A percentile compares a stretch with the other conserved stretches of the same genome.
phyloP scores from a whole-genome alignment of 64 coral and sea anemone species.

The Catalaphyllia jardinei region DNA sequence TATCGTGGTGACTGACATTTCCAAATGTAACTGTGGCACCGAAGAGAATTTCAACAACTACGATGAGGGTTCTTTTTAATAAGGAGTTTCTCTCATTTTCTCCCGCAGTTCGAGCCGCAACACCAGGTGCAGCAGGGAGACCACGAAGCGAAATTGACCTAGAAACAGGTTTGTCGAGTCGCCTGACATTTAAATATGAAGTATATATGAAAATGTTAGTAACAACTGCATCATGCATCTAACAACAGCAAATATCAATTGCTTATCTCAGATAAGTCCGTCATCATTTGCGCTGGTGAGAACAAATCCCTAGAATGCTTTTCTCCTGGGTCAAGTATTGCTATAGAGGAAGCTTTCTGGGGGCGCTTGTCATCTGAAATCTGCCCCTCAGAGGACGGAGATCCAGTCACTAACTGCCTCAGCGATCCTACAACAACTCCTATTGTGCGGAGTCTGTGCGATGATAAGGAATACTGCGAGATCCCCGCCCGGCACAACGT shows the following conservation, averaged over 20 bases:
- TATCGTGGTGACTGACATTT: no score
- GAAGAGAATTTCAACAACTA: neutral
- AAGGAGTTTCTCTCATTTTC: neutral
- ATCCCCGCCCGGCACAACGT: slow-evolving; percentile 82
- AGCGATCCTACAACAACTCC: slow-evolving; percentile 42
- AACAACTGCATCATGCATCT: neutral
- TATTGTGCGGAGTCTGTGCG: slow-evolving; percentile 77
- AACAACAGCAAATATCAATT: neutral
- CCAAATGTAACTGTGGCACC: no score
- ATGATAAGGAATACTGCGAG: slow-evolving; percentile 81
- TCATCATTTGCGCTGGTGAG: slow-evolving; percentile 85
- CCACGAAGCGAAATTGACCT: slow-evolving; percentile 92
- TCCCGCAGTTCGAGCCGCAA: slow-evolving; percentile 9
- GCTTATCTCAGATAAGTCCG: slow-evolving; percentile 70
- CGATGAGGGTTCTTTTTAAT: neutral
- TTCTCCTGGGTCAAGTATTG: slow-evolving; percentile 90
- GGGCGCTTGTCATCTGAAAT: slow-evolving; percentile 71
- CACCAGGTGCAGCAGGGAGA: neutral
- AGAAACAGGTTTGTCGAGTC: slow-evolving; percentile 60
- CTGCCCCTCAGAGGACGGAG: slow-evolving; percentile 88
- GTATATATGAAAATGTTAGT: no score
- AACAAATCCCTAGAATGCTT: slow-evolving; percentile 93
- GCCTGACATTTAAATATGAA: neutral
- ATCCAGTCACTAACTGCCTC: slow-evolving; percentile 62
- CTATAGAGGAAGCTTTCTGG: slow-evolving; percentile 88